A percentile compares a stretch with the other conserved stretches of the same genome.
phyloP scores from a whole-genome alignment of 2,113 vertebrate genomes.

The Catharus minimus region DNA sequence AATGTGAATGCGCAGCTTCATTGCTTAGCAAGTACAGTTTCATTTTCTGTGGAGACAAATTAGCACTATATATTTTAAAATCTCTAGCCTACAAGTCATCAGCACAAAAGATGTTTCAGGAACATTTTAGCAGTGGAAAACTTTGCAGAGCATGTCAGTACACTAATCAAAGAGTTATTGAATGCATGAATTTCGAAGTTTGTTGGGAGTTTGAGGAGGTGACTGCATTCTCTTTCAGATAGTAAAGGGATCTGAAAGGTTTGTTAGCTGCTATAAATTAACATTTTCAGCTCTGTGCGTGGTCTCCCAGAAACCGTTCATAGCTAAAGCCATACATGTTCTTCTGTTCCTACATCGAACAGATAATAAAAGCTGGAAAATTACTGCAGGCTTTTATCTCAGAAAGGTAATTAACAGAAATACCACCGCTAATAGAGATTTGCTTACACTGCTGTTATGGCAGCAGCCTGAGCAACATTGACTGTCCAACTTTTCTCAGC shows the following conservation, averaged over 20 bases:
- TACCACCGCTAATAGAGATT: not conserved
- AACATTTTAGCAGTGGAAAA: not conserved
- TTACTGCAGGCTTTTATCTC: not conserved
- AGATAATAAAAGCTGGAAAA: not conserved
- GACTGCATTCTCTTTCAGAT: not conserved
- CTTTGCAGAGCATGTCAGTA: not conserved
- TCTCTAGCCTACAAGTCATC: not conserved
- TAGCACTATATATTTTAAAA: not conserved
- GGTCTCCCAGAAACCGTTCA: not conserved
- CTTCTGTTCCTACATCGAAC: not conserved
- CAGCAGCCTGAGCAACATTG: not conserved
- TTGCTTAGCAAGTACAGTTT: not conserved
- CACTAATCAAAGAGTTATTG: not conserved
- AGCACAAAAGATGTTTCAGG: not conserved
- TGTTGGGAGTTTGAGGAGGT: not conserved
- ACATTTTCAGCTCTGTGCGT: not conserved
- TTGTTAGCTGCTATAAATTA: not conserved
- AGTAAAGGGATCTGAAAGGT: not conserved
- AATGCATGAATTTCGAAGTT: not conserved
- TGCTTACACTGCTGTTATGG: not conserved
- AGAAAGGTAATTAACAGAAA: not conserved
- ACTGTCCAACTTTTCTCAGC: not conserved
- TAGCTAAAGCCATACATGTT: not conserved
- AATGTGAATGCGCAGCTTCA: not conserved
- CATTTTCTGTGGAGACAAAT: not conserved